A percentile compares a stretch with the other conserved stretches of the same genome.
phyloP scores from a whole-genome alignment of 2,797 vertebrate genomes.

The Synanceia verrucosa region DNA sequence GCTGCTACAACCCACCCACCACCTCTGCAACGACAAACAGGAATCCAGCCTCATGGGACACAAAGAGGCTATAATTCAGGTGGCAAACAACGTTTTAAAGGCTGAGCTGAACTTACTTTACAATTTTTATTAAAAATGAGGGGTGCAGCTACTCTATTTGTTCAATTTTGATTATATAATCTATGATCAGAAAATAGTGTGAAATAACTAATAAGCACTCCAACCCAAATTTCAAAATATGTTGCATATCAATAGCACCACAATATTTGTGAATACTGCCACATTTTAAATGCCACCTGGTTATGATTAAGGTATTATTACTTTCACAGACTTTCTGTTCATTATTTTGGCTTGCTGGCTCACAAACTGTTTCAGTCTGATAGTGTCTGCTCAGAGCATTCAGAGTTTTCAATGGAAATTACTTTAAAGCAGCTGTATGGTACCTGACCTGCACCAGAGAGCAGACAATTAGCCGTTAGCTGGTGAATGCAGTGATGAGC shows the following conservation, averaged over 20 bases:
- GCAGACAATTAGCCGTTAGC: not conserved
- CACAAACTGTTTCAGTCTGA: not conserved
- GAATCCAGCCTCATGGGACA: conserved; percentile 21
- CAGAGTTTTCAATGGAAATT: not conserved
- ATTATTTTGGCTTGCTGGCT: not conserved
- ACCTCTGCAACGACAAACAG: conserved; percentile 44
- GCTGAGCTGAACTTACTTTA: not conserved
- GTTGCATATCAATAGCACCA: not conserved
- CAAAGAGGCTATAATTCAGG: not conserved
- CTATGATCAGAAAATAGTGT: too few species aligned
- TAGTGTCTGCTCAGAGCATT: not conserved
- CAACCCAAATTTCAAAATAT: not conserved
- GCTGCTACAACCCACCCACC: conserved; percentile 51
- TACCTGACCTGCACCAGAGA: not conserved
- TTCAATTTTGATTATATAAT: too few species aligned
- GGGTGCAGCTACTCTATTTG: not conserved
- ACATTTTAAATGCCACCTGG: not conserved
- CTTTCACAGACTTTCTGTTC: not conserved
- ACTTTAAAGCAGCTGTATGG: not conserved
- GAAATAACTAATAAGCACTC: too few species aligned
- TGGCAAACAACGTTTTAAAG: not conserved
- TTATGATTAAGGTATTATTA: not conserved
- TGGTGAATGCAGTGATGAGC: not conserved
- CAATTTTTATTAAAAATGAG: not conserved
- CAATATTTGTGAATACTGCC: not conserved